Conservation (phyloP, 2,888 invertebrate genomes). For the Drosophila algonquin region DNA sequence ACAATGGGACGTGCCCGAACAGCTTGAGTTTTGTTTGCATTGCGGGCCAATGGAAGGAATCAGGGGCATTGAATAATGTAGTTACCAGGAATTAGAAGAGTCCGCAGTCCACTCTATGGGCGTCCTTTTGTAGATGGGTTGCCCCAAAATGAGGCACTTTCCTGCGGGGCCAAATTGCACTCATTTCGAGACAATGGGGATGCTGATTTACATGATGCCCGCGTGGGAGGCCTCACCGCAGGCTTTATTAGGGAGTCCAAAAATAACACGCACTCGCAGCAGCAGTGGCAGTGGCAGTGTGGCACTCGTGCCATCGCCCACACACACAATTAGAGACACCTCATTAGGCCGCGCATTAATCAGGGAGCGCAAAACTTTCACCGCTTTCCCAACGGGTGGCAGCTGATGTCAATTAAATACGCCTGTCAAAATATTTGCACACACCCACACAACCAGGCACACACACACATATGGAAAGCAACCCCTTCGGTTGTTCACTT, state of each 20-base stretch:
- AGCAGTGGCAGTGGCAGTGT: neutral
- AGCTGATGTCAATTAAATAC: constrained; percentile 59
- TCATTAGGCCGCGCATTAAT: constrained; percentile 75
- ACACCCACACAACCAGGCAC: constrained; percentile 5
- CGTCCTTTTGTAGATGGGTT: constrained; percentile 31
- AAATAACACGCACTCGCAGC: constrained; percentile 51
- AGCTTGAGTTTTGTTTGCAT: constrained; percentile 11
- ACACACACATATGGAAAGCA: constrained; percentile 14
- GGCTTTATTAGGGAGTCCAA: constrained; percentile 43
- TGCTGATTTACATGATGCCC: constrained; percentile 48
- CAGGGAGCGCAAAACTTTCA: constrained; percentile 57
- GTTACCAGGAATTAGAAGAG: constrained; percentile 29
- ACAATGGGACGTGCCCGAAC: constrained; percentile 30
- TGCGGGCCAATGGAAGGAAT: neutral
- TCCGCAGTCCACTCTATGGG: constrained; percentile 28
- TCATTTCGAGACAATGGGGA: constrained; percentile 64
- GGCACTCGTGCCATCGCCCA: neutral
- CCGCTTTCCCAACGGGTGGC: constrained; percentile 17
- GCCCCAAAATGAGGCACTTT: constrained; percentile 32
- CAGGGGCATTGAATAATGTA: constrained; percentile 30
- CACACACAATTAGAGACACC: constrained; percentile 65
- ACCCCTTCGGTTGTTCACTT: neutral
- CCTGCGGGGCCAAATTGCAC: constrained; percentile 43
- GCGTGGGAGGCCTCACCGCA: constrained; percentile 16
- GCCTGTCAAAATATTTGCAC: constrained; percentile 63